phyloP scores from a whole-genome alignment of 2,888 invertebrate species.

The Gymnoscelis rufifasciata region DNA sequence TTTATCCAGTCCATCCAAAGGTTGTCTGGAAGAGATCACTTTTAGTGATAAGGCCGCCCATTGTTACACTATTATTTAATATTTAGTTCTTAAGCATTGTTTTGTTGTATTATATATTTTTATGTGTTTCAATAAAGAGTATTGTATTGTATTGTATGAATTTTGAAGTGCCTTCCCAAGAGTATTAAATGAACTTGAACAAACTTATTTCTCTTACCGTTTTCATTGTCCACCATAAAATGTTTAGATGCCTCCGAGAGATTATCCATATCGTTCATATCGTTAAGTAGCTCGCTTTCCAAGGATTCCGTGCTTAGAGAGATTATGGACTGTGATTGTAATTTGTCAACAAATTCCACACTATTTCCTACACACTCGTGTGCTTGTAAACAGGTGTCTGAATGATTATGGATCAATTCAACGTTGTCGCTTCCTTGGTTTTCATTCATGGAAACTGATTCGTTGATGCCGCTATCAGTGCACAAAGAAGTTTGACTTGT shows the following conservation, averaged over 20 bases:
- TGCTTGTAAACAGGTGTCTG: conserved; percentile 62
- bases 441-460: conserved; percentile 34
- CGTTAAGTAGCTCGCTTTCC: conserved; percentile 25
- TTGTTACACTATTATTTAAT: too few relatives aligned
- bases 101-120: too few relatives aligned
- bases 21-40: too few relatives aligned
- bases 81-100: too few relatives aligned
- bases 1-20: too few relatives aligned
- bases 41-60: too few relatives aligned
- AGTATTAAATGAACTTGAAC: neutral
- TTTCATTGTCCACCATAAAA: conserved; percentile 41
- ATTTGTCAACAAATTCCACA: conserved; percentile 49
- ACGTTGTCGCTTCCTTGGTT: conserved; percentile 44
- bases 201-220: conserved; percentile 23
- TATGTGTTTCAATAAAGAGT: too few relatives aligned
- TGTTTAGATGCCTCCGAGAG: conserved; percentile 27
- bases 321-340: conserved; percentile 41
- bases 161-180: too few relatives aligned
- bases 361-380: conserved; percentile 59
- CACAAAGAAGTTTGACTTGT: conserved; percentile 35
- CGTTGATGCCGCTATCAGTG: conserved; percentile 54
- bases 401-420: conserved; percentile 68
- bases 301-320: conserved; percentile 38
- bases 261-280: conserved; percentile 28
- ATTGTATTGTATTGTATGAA: too few relatives aligned